Evolutionary conservation across 2,113 vertebrate species (phyloP).

Genomic region (Cephalophus harveyi): DNA sequence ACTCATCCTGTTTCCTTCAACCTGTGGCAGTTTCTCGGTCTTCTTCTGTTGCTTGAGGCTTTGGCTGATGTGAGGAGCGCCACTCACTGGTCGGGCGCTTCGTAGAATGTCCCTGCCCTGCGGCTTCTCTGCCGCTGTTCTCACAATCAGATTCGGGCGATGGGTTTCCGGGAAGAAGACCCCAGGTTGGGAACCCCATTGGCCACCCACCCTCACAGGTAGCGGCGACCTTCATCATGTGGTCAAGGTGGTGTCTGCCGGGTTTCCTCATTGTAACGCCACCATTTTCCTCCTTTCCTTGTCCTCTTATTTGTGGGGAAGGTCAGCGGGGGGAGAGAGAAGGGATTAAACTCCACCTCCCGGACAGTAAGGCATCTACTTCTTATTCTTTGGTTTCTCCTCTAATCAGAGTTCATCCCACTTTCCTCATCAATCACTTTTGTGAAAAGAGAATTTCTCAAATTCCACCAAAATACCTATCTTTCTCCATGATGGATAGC

Average conservation of each 20-base stretch:
- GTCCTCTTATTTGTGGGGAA: fast-evolving
- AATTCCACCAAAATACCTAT: neutral
- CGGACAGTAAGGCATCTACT: neutral
- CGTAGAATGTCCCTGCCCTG: neutral
- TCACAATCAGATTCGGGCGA: neutral
- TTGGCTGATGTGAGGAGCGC: fast-evolving
- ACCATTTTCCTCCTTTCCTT: neutral
- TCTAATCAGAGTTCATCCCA: neutral
- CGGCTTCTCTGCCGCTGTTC: neutral
- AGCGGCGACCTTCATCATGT: fast-evolving
- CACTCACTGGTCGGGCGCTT: fast-evolving
- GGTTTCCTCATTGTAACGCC: neutral
- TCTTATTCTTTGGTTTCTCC: neutral
- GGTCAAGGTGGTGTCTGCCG: neutral
- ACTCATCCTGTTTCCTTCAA: neutral
- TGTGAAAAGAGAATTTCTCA: neutral
- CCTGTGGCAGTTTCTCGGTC: neutral
- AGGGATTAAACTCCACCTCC: neutral
- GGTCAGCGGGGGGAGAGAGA: fast-evolving
- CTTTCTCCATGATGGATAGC: neutral
- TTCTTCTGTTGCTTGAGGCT: neutral
- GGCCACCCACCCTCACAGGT: neutral
- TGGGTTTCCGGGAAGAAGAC: neutral
- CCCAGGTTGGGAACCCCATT: too few species aligned
- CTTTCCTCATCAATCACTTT: neutral